A percentile compares a stretch with the other conserved stretches of the same genome.
Evolutionary conservation across 37 sponge, comb jelly and placozoan species (phyloP).

Genomic region (Tethya wilhelma): DNA sequence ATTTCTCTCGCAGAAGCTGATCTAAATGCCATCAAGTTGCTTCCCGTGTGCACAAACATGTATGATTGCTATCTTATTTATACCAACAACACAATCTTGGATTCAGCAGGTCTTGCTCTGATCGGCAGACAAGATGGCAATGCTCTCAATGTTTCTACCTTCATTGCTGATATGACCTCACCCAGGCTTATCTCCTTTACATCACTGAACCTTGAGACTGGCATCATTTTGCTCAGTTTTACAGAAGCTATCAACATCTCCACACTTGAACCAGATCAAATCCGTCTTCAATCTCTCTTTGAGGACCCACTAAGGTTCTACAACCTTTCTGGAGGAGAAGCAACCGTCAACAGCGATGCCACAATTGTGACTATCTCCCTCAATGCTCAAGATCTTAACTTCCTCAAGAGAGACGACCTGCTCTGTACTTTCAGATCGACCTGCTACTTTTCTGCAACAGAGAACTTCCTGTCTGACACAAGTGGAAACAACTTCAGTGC

Average conservation of each 20-base stretch:
- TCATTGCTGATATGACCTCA: slow-evolving; percentile 55
- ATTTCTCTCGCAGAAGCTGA: slow-evolving; percentile 55
- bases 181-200: slow-evolving; percentile 72
- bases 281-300: slow-evolving; percentile 82
- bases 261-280: slow-evolving; percentile 33
- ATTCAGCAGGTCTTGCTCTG: slow-evolving; percentile 73
- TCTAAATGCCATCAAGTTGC: slow-evolving; percentile 67
- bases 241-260: slow-evolving; percentile 77
- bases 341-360: slow-evolving; percentile 20
- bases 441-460: slow-evolving; percentile 73
- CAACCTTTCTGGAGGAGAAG: slow-evolving; percentile 71
- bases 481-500: slow-evolving; percentile 62
- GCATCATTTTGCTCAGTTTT: slow-evolving; percentile 56
- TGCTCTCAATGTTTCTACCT: slow-evolving; percentile 58
- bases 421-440: slow-evolving; percentile 79
- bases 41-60: slow-evolving; percentile 51
- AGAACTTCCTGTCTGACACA: slow-evolving; percentile 68
- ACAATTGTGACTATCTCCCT: slow-evolving; percentile 50
- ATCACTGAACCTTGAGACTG: slow-evolving; percentile 55
- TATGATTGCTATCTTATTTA: slow-evolving; percentile 70
- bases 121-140: slow-evolving; percentile 37
- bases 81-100: slow-evolving; percentile 62
- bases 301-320: slow-evolving; percentile 67
- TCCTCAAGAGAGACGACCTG: slow-evolving; percentile 59
- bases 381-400: slow-evolving; percentile 57